Evolutionary conservation across 2,797 vertebrate species (phyloP), one percentile per base, ranked within the genome.

Genomic region (Oryzias dopingdopingensis): DNA sequence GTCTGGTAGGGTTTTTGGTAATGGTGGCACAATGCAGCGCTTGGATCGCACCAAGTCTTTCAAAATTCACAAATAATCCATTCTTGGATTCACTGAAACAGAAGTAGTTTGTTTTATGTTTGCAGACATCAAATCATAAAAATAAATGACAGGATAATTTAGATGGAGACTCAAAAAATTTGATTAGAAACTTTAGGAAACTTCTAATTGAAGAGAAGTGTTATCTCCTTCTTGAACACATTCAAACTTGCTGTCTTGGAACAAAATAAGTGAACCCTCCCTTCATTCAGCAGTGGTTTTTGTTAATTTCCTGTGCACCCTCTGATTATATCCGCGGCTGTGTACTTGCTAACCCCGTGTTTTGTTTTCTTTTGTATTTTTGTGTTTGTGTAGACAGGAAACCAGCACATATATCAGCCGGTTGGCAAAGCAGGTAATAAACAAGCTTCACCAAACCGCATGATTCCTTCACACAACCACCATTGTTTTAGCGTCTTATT

Each of bases 381-480:
- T 86, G 74, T 85, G 55, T 86, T 80, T 87, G 67, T 82, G 0
- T 83, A 99, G 96, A 92, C 93, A 76, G 94, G 94, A 86, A 98
- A 94, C 92, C 97, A 98, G 79, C 96, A 98, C 89, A 95, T 99
- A 67, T 99, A 99, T 85, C 97, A 99, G 79, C 97, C 97, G 22
- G 93, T 99, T 77, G 96, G 96, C 52, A 99, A 98, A 87, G 79
- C 93, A 93, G 97, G 97, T 99, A 92, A 93, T 87, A 43, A 40
- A 61, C 60, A 48, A 16, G 20, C 70, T 12, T 49, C 49, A 61
- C 6, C 59, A 69, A 76, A 24, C 55, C 45, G 7, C 29, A 56
- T 16, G 26, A 56, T 47, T 78, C 49, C 69, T 22, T 16, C 49
- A 58, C 42, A 50, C 17, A 49, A 59, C 51, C 51, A 16, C 62